phyloP scores from a whole-genome alignment of 2,113 vertebrate genomes.

The Passer domesticus region DNA sequence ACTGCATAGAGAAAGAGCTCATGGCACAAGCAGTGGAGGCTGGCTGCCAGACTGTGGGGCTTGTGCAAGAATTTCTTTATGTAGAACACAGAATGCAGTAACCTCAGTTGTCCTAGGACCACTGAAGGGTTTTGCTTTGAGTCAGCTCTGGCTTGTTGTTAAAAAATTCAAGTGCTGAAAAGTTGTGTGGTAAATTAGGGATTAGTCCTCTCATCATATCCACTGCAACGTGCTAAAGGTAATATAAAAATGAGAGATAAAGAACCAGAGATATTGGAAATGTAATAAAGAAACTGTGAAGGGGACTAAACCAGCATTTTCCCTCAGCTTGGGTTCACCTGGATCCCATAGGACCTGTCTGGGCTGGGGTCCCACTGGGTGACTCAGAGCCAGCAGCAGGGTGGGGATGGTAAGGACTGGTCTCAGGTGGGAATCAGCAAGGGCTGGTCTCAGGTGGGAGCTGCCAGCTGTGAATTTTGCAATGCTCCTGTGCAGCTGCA shows the following conservation, averaged over 20 bases:
- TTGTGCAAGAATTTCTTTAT: neutral
- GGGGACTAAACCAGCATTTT: neutral
- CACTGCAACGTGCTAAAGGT: neutral
- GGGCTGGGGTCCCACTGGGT: neutral
- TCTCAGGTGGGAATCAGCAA: neutral
- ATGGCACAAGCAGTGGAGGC: neutral
- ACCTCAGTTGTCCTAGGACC: neutral
- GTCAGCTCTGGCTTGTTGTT: neutral
- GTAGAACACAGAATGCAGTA: neutral
- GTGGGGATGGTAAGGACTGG: neutral
- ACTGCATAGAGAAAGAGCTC: neutral
- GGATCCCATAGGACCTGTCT: neutral
- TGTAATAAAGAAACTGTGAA: neutral
- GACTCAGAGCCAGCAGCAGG: neutral
- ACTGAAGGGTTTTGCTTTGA: neutral
- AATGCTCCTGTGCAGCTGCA: fast-evolving
- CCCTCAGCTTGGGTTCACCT: neutral
- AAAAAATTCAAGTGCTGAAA: neutral
- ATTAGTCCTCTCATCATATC: neutral
- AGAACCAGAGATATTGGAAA: neutral
- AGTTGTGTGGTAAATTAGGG: neutral
- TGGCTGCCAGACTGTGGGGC: neutral
- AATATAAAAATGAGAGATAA: neutral
- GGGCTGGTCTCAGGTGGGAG: neutral
- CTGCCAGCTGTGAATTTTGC: neutral